Base-by-base conservation (phyloP, 2,888 invertebrate genomes). In the Harpagoxenus sublaevis region DNA sequence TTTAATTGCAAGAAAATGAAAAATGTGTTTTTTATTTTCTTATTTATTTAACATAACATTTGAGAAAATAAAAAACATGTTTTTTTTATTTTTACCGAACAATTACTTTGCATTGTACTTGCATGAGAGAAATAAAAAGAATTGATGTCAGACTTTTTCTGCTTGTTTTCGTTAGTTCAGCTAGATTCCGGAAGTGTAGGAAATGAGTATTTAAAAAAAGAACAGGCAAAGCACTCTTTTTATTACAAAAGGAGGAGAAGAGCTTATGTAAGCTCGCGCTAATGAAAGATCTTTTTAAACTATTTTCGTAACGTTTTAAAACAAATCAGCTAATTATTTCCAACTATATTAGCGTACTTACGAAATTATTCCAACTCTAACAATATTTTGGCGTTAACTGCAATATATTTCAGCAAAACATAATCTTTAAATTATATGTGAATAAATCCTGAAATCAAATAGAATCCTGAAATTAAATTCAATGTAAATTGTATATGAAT, bases 281-380 rank as follows among this genome's bases (percentile, higher is more conserved):
- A 78, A 68, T 78, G 78, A 78, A 78, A 68, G n/a, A 78, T 68
- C 70, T 78, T 78, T 78, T 68, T 55, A 10, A 68, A 39, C 42
- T 78, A 55, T 31, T 68, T 28, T 53, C 23, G 18, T 68, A 68
- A n/a, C n/a, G 53, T 55, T 68, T 68, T 78, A 68, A 78, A 77
- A 39, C 39, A 31, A 18, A 53, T 66, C 39, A 66, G 39, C 28
- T 77, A 51, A 45, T 77, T 66, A 23, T 39, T 39, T 68, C 1
- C 23, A 35, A 66, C 23, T 51, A 18, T 15, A 39, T 77, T 66
- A 68, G n/a, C 23, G 3, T 31, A 15, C 35, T 18, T 31, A 12
- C 28, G 9, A 53, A 68, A 77, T 77, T 53, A 68, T 28, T 60
- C 2, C 18, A 23, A 35, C 28, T 42, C 3, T 42, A 53, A 42